Evolutionary conservation across 2,888 invertebrate species (phyloP), one percentile per base, ranked within the genome.

Genomic region (Stramonita haemastoma): DNA sequence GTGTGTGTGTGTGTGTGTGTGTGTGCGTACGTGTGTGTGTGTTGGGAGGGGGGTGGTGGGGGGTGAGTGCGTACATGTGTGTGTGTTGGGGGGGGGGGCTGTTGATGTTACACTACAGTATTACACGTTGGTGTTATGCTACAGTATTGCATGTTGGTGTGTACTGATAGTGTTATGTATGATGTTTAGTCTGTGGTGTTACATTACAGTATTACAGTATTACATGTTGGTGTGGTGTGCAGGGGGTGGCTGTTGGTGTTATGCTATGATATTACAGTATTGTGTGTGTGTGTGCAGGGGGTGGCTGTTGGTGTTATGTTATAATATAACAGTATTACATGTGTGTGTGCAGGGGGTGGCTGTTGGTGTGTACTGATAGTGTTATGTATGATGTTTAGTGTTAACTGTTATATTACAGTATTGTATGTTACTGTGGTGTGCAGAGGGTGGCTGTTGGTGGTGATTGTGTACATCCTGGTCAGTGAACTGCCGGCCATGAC

Each of bases 401-500:
- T 13, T 19, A 13, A 60, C 19, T 5, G 19, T 66, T 2, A 26
- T 70, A 26, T 70, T 70, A 4, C 70, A 6, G 70, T 26, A 46
- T 8, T 46, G 46, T 70, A 1, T 19, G 4, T 6, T 46, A 1
- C 46, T 46, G n/a, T 84, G 15, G 34, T 32, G 32, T 26, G 13
- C 90, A 94, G 94, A 60, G 93, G 93, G 29, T 94, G 94, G 94
- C 56, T 94, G 83, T 90, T 94, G 22, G 88, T 94, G 26, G 89
- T 93, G 17, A 90, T 93, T 29, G 92, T 94, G 32, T 94, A 93
- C 90, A 92, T 93, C 17, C 89, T 94, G 11, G 91, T 94, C 66
- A 93, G 93, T 88, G 93, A 94, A 91, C 89, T 94, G 22, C 94
- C 94, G n/a, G 93, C 93, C 87, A 90, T 94, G 13, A 91, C 94